These are phyloP conservation scores for Desmophyllum pertusum DNA, from an alignment of 92 coral and sea anemone species.

Conservation along the genomic window DNA sequence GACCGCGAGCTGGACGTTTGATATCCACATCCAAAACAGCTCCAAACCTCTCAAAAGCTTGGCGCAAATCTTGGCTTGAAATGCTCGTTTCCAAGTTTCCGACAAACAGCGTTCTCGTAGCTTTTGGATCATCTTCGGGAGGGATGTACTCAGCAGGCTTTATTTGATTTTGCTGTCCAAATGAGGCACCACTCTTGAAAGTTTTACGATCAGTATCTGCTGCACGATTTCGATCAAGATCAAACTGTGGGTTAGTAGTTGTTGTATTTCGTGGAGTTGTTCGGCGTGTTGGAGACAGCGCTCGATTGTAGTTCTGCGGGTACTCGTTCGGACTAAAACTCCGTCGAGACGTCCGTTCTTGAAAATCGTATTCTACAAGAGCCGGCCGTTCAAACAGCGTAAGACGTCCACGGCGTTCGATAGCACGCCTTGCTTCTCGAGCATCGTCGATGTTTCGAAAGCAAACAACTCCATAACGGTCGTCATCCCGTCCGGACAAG, in stretches of 20 bases:
- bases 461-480: conserved; percentile 96
- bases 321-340: conserved; percentile 80
- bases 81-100: conserved; percentile 98
- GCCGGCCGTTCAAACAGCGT: conserved; percentile 87
- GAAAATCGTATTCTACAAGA: conserved; percentile 81
- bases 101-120: conserved; percentile 96
- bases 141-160: conserved; percentile 67
- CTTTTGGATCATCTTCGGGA: conserved; percentile 98
- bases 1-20: conserved; percentile 98
- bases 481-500: conserved; percentile 96
- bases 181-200: conserved; percentile 64
- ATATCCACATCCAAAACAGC: conserved; percentile 97
- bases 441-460: conserved; percentile 97
- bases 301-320: conserved; percentile 75
- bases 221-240: conserved; percentile 85
- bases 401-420: conserved; percentile 93
- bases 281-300: conserved; percentile 79
- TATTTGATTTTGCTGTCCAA: conserved; percentile 57
- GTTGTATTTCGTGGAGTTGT: conserved; percentile 77
- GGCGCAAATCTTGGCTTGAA: conserved; percentile 94
- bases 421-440: conserved; percentile 86
- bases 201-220: conserved; percentile 74
- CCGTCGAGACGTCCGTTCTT: conserved; percentile 85
- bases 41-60: conserved; percentile 97
- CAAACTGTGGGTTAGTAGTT: conserved; percentile 72